A percentile compares a stretch with the other conserved stretches of the same genome.
Evolutionary conservation across 2,888 invertebrate genomes (phyloP).

Genomic region (Neoaliturus tenellus): DNA sequence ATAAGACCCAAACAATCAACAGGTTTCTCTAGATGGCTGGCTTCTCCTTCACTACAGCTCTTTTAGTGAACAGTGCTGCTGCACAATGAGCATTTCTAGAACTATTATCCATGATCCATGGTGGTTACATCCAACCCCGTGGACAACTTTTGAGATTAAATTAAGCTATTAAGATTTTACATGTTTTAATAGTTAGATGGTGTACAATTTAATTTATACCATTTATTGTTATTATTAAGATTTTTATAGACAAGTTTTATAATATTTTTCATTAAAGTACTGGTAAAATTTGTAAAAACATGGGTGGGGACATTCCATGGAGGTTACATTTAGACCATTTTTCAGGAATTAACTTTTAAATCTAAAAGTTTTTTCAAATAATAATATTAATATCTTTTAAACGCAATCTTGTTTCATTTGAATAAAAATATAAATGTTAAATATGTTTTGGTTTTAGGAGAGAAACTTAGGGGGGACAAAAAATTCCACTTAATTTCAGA

Average conservation of each 20-base stretch:
- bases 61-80: slow-evolving; percentile 38
- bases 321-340: slow-evolving; percentile 8
- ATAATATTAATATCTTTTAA: slow-evolving; percentile 8
- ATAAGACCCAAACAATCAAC: slow-evolving; percentile 32
- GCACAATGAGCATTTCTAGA: slow-evolving; percentile 32
- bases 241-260: background rate
- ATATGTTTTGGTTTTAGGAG: background rate
- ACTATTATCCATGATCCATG: slow-evolving; percentile 30
- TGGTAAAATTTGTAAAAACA: slow-evolving; percentile 31
- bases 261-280: slow-evolving; percentile 5
- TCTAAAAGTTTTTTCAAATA: background rate
- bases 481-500: slow-evolving; percentile 38
- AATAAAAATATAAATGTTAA: background rate
- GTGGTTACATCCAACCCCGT: slow-evolving; percentile 40
- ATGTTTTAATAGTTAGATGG: background rate
- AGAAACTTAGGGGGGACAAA: slow-evolving; percentile 21
- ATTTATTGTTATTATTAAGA: slow-evolving; percentile 27
- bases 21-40: slow-evolving; percentile 10
- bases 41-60: slow-evolving; percentile 39
- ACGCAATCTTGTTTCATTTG: slow-evolving; percentile 33
- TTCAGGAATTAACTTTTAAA: slow-evolving; percentile 15
- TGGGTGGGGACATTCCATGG: slow-evolving; percentile 29
- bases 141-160: slow-evolving; percentile 29
- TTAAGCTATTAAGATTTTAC: slow-evolving; percentile 21
- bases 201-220: slow-evolving; percentile 12